Evolutionary conservation across 2,797 vertebrate genomes (phyloP).

Genomic region (Melanotaenia parkinsoni): DNA sequence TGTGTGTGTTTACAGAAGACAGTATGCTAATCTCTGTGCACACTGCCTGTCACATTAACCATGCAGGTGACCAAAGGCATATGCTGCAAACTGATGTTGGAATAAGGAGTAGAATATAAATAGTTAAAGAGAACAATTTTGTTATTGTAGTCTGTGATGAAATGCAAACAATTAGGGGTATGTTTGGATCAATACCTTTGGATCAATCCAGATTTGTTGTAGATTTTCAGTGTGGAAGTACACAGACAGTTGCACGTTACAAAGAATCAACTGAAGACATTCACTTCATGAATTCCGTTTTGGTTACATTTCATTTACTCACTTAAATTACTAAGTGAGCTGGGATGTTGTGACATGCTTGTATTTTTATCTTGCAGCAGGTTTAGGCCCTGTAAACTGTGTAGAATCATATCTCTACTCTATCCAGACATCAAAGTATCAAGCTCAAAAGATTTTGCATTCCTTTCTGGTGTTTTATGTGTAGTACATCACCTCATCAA

Average conservation of each 20-base stretch:
- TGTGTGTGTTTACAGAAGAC: slow-evolving; percentile 37
- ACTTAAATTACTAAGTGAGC: too few relatives aligned
- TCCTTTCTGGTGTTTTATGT: slow-evolving; percentile 15
- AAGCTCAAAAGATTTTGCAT: slow-evolving; percentile 23
- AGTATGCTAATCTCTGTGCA: slow-evolving; percentile 21
- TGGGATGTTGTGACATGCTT: not conserved
- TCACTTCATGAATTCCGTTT: too few relatives aligned
- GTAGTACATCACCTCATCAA: slow-evolving; percentile 29
- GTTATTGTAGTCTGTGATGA: not conserved
- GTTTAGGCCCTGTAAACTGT: not conserved
- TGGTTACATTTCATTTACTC: too few relatives aligned
- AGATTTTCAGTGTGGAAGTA: not conserved
- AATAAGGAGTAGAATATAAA: not conserved
- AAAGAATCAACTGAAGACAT: too few relatives aligned
- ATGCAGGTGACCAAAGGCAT: slow-evolving; percentile 5
- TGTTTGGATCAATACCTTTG: too few relatives aligned
- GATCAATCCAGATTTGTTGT: too few relatives aligned
- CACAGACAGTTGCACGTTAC: not conserved
- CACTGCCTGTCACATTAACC: slow-evolving; percentile 11
- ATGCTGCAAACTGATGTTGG: not conserved
- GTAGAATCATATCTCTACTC: not conserved
- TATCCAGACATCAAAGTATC: slow-evolving; percentile 1
- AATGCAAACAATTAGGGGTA: too few relatives aligned
- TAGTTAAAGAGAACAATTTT: not conserved
- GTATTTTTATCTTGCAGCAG: slow-evolving; percentile 1